These are phyloP conservation scores for Odontamblyopus lacepedii DNA, from an alignment of 2,797 vertebrate species.

Conservation along the genomic window DNA sequence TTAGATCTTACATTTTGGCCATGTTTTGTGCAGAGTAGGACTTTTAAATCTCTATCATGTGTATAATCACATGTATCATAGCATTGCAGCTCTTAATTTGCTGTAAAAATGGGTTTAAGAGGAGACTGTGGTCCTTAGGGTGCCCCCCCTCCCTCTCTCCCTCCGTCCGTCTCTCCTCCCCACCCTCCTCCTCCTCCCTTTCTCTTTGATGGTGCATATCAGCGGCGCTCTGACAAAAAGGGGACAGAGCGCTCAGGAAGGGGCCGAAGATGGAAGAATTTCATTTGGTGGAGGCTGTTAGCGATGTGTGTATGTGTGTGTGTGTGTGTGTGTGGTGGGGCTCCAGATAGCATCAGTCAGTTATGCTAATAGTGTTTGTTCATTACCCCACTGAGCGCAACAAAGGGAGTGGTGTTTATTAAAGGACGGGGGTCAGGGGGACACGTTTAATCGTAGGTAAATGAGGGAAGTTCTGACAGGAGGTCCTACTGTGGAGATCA, in stretches of 20 bases:
- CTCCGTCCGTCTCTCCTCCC: slow-evolving; percentile 19
- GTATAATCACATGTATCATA: too few relatives aligned
- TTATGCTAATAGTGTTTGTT: slow-evolving; percentile 75
- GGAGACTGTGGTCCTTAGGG: slow-evolving; percentile 30
- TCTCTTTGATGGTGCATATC: slow-evolving; percentile 88
- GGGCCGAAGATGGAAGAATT: slow-evolving; percentile 79
- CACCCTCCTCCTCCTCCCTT: slow-evolving; percentile 18
- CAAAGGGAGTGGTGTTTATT: slow-evolving; percentile 67
- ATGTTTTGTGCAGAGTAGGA: too few relatives aligned
- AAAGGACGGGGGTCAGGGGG: slow-evolving; percentile 43
- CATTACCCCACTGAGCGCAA: slow-evolving; percentile 65
- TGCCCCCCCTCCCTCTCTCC: slow-evolving; percentile 48
- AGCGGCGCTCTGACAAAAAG: slow-evolving; percentile 76
- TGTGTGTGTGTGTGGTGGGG: slow-evolving; percentile 32
- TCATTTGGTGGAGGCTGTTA: slow-evolving; percentile 84
- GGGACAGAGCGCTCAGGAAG: slow-evolving; percentile 45
- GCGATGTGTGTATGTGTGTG: slow-evolving; percentile 10
- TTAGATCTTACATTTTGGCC: too few relatives aligned
- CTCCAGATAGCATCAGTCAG: slow-evolving; percentile 79
- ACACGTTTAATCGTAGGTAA: background rate
- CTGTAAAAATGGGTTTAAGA: background rate
- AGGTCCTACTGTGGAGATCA: too few relatives aligned
- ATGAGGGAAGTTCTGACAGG: background rate
- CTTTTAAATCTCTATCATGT: too few relatives aligned
- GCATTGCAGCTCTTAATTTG: too few relatives aligned